These are phyloP conservation scores for Rhea pennata DNA, from an alignment of 2,113 vertebrate species.

Conservation along the genomic window DNA sequence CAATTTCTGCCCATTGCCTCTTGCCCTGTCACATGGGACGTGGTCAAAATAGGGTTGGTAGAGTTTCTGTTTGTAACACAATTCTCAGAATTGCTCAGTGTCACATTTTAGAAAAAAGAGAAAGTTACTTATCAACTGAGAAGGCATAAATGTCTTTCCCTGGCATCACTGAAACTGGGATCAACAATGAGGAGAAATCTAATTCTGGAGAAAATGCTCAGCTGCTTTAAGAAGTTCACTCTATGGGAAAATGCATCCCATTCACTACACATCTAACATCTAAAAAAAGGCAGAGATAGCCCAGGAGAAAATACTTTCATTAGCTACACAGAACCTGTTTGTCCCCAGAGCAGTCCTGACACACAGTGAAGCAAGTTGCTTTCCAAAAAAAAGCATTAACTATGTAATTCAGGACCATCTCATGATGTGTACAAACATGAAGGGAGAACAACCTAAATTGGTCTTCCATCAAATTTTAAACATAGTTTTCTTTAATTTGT, in stretches of 20 bases:
- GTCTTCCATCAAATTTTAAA: slow-evolving; percentile 22
- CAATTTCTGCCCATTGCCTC: no score
- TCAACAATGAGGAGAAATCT: not conserved
- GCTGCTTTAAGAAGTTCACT: not conserved
- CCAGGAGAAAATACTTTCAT: not conserved
- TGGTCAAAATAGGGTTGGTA: not conserved
- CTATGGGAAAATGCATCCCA: not conserved
- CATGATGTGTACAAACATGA: not conserved
- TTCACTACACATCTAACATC: not conserved
- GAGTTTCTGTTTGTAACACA: not conserved
- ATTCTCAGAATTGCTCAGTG: not conserved
- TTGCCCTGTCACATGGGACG: no score
- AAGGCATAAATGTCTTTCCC: not conserved
- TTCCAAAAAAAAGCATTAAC: not conserved
- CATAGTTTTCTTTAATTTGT: slow-evolving; percentile 27
- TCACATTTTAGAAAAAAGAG: not conserved
- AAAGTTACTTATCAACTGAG: not conserved
- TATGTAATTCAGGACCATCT: not conserved
- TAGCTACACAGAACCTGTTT: not conserved
- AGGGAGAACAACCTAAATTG: slow-evolving; percentile 9
- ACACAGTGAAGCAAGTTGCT: not conserved
- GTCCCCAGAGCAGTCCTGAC: not conserved
- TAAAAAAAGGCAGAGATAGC: not conserved
- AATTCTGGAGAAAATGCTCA: not conserved
- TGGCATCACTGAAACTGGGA: not conserved